Conservation (phyloP, 2,888 invertebrate species). For the Acronicta leporina region DNA sequence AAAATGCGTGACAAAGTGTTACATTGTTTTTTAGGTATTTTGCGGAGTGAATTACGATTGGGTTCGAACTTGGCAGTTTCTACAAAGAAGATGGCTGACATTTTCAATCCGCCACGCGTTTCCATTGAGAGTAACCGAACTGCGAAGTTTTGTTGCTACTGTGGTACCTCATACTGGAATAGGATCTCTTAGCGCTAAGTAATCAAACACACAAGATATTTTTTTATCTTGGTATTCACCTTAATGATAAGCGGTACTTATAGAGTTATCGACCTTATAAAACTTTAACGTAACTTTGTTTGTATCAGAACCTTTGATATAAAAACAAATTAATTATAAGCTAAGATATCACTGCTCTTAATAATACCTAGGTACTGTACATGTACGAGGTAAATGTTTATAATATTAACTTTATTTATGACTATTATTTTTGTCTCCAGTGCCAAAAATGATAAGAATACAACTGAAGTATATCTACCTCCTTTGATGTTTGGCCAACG, state of each 20-base stretch:
- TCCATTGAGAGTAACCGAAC: conserved; percentile 73
- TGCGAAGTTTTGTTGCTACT: conserved; percentile 62
- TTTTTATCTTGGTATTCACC: not conserved
- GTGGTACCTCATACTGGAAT: conserved; percentile 65
- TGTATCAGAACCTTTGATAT: too few species aligned
- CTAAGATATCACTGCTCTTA: too few species aligned
- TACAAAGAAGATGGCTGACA: conserved; percentile 77
- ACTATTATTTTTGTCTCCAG: conserved; percentile 53
- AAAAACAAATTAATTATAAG: too few species aligned
- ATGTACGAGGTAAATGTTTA: too few species aligned
- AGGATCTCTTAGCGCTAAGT: conserved; percentile 65
- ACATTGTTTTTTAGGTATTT: conserved; percentile 65
- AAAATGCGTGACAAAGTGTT: too few species aligned
- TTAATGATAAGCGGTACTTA: too few species aligned
- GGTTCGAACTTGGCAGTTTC: conserved; percentile 80
- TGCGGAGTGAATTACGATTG: conserved; percentile 71
- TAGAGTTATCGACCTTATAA: too few species aligned
- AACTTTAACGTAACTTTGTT: too few species aligned
- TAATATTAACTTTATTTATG: not conserved
- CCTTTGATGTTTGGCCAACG: conserved; percentile 70
- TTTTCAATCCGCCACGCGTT: conserved; percentile 78
- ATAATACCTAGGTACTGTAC: too few species aligned
- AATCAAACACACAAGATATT: conserved; percentile 4
- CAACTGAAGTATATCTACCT: conserved; percentile 70
- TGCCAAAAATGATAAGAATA: conserved; percentile 71